These are phyloP conservation scores for Dolichallabes microphthalmus DNA, from an alignment of 2,113 vertebrate genomes.

Conservation along the genomic window DNA sequence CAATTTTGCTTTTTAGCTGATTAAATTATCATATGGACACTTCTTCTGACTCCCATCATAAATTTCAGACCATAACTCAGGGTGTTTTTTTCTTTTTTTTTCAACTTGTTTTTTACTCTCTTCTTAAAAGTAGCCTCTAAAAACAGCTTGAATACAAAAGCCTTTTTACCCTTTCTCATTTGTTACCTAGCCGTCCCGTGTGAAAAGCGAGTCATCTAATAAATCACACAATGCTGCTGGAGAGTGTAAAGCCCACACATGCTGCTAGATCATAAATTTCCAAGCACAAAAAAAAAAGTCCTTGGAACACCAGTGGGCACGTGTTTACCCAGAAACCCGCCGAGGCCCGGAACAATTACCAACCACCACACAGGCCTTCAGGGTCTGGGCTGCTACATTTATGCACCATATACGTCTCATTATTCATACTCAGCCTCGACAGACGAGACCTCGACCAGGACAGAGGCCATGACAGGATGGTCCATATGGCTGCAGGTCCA, in stretches of 20 bases:
- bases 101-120: background rate
- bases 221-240: constrained; percentile 68
- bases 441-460: constrained; percentile 61
- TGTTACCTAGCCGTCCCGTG: constrained; percentile 26
- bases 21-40: constrained; percentile 38
- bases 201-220: constrained; percentile 54
- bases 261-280: constrained; percentile 64
- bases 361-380: constrained; percentile 54
- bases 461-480: constrained; percentile 50
- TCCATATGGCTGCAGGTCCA: constrained; percentile 7
- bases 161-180: constrained; percentile 30
- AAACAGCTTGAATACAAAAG: constrained; percentile 20
- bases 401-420: constrained; percentile 70
- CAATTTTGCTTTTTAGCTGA: constrained; percentile 13
- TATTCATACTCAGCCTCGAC: constrained; percentile 69
- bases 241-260: constrained; percentile 23
- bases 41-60: background rate
- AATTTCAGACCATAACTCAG: background rate
- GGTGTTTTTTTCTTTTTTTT: background rate
- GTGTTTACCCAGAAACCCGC: constrained; percentile 29
- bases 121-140: constrained; percentile 1
- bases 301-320: constrained; percentile 16
- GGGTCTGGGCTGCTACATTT: constrained; percentile 69
- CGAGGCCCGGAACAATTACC: constrained; percentile 30
- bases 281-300: constrained; percentile 27